Evolutionary conservation across 2,113 vertebrate species (phyloP).

Genomic region (Centropristis striata): DNA sequence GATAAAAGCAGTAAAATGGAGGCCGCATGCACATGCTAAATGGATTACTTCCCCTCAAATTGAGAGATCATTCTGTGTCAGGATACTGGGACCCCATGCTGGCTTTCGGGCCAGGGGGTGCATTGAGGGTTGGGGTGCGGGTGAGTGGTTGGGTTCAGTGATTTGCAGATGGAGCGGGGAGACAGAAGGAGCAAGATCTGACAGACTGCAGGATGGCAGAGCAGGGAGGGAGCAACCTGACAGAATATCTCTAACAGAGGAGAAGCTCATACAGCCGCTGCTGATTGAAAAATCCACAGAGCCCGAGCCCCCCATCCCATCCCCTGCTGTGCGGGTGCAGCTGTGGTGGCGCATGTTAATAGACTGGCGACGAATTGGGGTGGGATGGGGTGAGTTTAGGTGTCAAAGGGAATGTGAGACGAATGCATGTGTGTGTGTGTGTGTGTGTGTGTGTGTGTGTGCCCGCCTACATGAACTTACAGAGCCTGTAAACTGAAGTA

Average conservation of each 20-base stretch:
- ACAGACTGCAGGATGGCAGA: constrained; percentile 52
- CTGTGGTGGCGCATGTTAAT: constrained; percentile 57
- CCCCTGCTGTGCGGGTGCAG: constrained; percentile 60
- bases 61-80: constrained; percentile 80
- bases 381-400: constrained; percentile 46
- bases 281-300: constrained; percentile 74
- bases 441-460: constrained; percentile 40
- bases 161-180: constrained; percentile 63
- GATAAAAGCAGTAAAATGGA: constrained; percentile 64
- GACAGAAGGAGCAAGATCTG: constrained; percentile 64
- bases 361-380: constrained; percentile 46
- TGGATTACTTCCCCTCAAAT: constrained; percentile 81
- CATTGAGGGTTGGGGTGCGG: constrained; percentile 46
- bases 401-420: constrained; percentile 60
- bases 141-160: constrained; percentile 54
- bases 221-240: constrained; percentile 51
- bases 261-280: constrained; percentile 44
- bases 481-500: not conserved
- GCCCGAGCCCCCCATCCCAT: not conserved
- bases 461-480: not conserved
- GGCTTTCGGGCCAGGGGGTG: constrained; percentile 50
- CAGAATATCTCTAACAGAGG: constrained; percentile 57
- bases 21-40: constrained; percentile 70
- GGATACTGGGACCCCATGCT: constrained; percentile 69
- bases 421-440: constrained; percentile 20